Conservation (phyloP, 2,797 vertebrate genomes). For the Lepus townsendii region DNA sequence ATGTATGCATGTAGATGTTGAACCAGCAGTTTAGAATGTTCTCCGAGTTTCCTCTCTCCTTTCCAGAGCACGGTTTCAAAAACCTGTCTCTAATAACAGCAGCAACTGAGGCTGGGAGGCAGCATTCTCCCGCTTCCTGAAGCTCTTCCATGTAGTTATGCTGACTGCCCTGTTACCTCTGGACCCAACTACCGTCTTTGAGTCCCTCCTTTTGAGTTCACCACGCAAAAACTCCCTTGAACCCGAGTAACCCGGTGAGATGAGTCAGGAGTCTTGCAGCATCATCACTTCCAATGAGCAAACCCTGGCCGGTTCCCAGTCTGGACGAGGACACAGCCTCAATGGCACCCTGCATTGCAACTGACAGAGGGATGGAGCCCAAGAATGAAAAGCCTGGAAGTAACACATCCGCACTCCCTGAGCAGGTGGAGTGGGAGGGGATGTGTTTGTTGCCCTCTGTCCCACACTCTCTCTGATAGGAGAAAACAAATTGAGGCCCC, state of each 20-base stretch:
- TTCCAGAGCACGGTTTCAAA: conserved; percentile 21
- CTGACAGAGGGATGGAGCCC: background rate
- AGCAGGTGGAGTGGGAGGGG: background rate
- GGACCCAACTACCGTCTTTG: conserved; percentile 6
- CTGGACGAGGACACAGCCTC: background rate
- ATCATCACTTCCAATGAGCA: conserved; percentile 2
- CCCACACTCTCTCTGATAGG: background rate
- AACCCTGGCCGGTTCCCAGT: conserved; percentile 56
- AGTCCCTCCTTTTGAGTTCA: background rate
- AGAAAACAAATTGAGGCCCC: conserved; percentile 14
- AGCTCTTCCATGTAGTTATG: background rate
- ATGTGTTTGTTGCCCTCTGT: background rate
- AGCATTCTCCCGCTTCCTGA: background rate
- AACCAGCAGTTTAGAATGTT: conserved; percentile 41
- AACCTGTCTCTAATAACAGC: background rate
- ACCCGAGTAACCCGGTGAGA: background rate
- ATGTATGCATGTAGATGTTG: background rate
- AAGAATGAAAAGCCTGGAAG: background rate
- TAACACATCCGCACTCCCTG: background rate
- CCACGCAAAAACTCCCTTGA: conserved; percentile 28
- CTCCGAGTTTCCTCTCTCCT: background rate
- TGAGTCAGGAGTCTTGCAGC: conserved; percentile 45
- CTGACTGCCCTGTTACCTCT: conserved; percentile 37
- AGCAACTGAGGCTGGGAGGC: conserved; percentile 21
- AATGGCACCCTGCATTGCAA: background rate